These are phyloP conservation scores for Menidia beryllina DNA, from an alignment of 2,113 vertebrate species.

Conservation along the genomic window DNA sequence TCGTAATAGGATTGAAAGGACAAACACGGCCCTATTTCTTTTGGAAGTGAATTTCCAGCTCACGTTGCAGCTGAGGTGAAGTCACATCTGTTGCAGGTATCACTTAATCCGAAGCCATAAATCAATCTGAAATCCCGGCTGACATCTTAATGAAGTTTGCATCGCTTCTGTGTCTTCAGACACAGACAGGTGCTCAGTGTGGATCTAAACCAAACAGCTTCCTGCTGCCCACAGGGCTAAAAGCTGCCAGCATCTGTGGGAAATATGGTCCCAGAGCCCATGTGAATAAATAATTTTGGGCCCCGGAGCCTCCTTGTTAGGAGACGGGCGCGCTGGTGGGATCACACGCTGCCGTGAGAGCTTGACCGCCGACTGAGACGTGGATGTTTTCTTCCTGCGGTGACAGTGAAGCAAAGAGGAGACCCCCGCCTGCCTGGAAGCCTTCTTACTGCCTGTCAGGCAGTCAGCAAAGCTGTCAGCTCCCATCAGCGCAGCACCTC, in stretches of 20 bases:
- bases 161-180: not conserved
- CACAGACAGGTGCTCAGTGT: not conserved
- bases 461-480: constrained; percentile 60
- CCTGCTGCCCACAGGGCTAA: not conserved
- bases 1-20: too few species aligned
- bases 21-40: too few species aligned
- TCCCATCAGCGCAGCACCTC: constrained; percentile 40
- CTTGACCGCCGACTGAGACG: constrained; percentile 27
- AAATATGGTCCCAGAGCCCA: constrained; percentile 11
- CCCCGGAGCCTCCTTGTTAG: not conserved
- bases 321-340: not conserved
- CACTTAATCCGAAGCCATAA: not conserved
- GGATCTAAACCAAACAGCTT: not conserved
- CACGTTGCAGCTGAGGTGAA: not conserved
- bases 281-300: not conserved
- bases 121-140: constrained; percentile 16
- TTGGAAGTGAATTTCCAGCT: not conserved
- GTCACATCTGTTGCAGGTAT: not conserved
- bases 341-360: constrained; percentile 15
- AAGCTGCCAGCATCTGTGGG: not conserved
- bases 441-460: constrained; percentile 45
- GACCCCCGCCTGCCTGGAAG: constrained; percentile 67
- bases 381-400: constrained; percentile 43
- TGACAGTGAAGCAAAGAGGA: constrained; percentile 59
- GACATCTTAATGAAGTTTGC: constrained; percentile 2